Conservation (phyloP, 30 jellyfish, hydroid and myxozoan genomes). For the Sanderia malayensis region DNA sequence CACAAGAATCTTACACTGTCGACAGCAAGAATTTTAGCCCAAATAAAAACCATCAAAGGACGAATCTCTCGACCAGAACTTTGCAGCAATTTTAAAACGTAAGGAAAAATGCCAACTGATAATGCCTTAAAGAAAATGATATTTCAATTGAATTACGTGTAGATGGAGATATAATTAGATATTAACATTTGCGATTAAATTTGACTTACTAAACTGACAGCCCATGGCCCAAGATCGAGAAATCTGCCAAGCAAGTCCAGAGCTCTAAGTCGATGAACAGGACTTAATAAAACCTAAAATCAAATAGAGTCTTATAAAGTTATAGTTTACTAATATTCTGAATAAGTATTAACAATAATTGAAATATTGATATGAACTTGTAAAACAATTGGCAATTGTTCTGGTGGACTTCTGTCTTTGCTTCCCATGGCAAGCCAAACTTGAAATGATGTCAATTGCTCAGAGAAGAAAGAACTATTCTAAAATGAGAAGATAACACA, state of each 20-base stretch:
- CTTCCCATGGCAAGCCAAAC: conserved; percentile 99
- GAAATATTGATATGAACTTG: conserved; percentile 51
- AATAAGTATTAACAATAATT: neutral
- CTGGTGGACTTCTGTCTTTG: conserved; percentile 90
- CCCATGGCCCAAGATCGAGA: conserved; percentile 99
- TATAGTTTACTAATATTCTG: too few relatives aligned
- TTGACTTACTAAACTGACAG: conserved; percentile 88
- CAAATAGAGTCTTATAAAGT: too few relatives aligned
- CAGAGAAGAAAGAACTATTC: conserved; percentile 92
- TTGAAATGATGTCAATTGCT: conserved; percentile 93
- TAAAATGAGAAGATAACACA: too few relatives aligned
- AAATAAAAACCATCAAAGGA: conserved; percentile 91
- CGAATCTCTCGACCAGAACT: conserved; percentile 91
- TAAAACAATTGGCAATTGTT: conserved; percentile 89
- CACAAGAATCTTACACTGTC: conserved; percentile 85
- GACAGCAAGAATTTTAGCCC: conserved; percentile 97
- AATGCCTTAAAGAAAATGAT: too few relatives aligned
- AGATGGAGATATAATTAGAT: too few relatives aligned
- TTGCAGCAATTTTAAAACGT: conserved; percentile 80
- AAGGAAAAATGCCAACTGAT: conserved; percentile 90
- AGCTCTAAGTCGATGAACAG: conserved; percentile 91
- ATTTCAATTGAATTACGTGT: too few relatives aligned
- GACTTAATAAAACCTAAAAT: conserved; percentile 82
- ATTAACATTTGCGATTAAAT: too few relatives aligned
- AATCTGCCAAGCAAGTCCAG: conserved; percentile 85